Evolutionary conservation across 2,888 invertebrate species (phyloP).

Genomic region (Brassicogethes aeneus): DNA sequence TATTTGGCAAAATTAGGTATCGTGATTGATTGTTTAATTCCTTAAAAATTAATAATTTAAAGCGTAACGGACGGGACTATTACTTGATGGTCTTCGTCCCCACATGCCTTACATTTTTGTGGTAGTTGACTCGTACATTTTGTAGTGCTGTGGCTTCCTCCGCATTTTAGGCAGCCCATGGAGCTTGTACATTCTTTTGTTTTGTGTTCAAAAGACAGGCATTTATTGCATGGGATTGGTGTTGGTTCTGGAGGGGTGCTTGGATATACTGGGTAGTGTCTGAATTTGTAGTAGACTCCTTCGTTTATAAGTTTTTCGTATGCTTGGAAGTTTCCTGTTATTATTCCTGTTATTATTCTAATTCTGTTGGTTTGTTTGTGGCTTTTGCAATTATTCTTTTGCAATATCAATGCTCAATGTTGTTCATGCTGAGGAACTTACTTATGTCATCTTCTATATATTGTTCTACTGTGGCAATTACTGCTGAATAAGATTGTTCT

Average conservation of each 20-base stretch:
- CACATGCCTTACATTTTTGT: background rate
- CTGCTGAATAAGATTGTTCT: slow-evolving; percentile 2
- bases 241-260: slow-evolving; percentile 7
- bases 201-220: slow-evolving; percentile 6
- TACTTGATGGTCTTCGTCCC: background rate
- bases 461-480: slow-evolving; percentile 6
- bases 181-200: slow-evolving; percentile 4
- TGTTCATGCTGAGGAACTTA: slow-evolving; percentile 3
- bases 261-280: slow-evolving; percentile 4
- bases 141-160: slow-evolving; percentile 5
- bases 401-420: slow-evolving; percentile 7
- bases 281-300: slow-evolving; percentile 1
- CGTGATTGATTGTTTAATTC: too few species aligned
- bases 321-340: slow-evolving; percentile 4
- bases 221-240: slow-evolving; percentile 7
- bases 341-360: slow-evolving; percentile 8
- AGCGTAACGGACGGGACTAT: too few species aligned
- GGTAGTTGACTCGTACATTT: background rate
- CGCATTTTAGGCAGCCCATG: slow-evolving; percentile 5
- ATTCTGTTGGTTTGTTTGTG: slow-evolving; percentile 3
- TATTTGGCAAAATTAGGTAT: too few species aligned
- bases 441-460: slow-evolving; percentile 3
- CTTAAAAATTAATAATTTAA: too few species aligned
- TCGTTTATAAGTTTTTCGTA: slow-evolving; percentile 9
- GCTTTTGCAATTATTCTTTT: slow-evolving; percentile 6